phyloP scores from a whole-genome alignment of 2,113 vertebrate species.

The Athene cunicularia region DNA sequence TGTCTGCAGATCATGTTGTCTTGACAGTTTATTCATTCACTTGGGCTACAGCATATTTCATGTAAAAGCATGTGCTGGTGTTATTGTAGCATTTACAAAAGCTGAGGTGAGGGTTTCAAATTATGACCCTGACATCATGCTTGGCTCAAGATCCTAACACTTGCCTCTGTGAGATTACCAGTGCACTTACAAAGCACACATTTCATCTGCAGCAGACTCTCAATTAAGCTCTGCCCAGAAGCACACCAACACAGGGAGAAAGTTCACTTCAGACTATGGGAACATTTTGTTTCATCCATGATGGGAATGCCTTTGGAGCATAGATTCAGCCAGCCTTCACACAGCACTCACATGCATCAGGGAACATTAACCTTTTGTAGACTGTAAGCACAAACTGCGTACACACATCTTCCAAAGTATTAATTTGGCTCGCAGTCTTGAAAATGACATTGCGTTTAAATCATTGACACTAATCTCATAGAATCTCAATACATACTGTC shows the following conservation, averaged over 20 bases:
- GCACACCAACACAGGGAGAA: neutral
- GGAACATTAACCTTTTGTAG: neutral
- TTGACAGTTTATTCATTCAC: neutral
- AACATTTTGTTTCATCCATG: neutral
- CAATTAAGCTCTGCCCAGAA: neutral
- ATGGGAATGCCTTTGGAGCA: neutral
- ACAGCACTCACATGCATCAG: neutral
- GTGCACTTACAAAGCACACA: neutral
- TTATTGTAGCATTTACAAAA: neutral
- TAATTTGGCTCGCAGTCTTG: neutral
- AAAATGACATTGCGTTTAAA: neutral
- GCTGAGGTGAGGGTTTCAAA: neutral
- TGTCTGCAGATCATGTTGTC: neutral
- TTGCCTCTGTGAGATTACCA: neutral
- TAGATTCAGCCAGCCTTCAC: neutral
- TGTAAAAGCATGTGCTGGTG: neutral
- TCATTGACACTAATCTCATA: neutral
- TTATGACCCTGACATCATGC: neutral
- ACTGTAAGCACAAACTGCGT: neutral
- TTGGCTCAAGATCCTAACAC: neutral
- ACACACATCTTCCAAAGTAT: neutral
- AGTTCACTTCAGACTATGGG: conserved; percentile 4
- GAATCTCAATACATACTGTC: neutral
- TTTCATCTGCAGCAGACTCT: neutral
- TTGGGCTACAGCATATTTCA: neutral